Percentiles rank a stretch among this genome's conserved stretches.
Conservation (phyloP, 2,797 vertebrate species). For the Chelonia mydas region DNA sequence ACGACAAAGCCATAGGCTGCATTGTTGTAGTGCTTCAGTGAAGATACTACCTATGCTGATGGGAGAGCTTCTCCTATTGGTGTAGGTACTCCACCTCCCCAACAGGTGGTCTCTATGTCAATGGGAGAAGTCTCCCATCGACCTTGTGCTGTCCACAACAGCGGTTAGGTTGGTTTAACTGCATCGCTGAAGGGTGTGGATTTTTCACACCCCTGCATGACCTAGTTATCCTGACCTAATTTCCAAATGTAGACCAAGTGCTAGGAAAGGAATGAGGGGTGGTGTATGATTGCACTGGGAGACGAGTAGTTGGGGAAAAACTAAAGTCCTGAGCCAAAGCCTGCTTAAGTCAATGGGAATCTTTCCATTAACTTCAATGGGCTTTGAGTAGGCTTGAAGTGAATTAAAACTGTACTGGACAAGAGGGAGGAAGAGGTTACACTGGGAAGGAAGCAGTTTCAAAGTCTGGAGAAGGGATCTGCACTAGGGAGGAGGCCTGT, state of each 20-base stretch:
- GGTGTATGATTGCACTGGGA: neutral
- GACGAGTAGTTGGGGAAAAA: neutral
- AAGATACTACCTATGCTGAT: neutral
- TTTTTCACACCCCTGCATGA: neutral
- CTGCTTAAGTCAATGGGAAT: neutral
- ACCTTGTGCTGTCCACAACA: neutral
- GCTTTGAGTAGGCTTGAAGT: neutral
- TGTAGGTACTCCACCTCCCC: neutral
- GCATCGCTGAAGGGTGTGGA: neutral
- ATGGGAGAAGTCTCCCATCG: neutral
- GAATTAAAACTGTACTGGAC: neutral
- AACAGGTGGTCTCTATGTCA: neutral
- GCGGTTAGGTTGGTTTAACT: neutral
- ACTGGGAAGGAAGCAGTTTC: neutral
- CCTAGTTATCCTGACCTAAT: neutral
- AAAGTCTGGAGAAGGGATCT: neutral
- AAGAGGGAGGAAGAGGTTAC: neutral
- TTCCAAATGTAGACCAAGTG: neutral
- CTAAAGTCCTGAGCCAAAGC: neutral
- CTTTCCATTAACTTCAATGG: neutral
- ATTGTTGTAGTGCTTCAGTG: neutral
- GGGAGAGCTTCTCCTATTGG: neutral
- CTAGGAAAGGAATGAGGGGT: neutral
- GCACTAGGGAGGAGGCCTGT: neutral
- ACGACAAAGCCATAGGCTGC: neutral